Evolutionary conservation across 2,888 invertebrate species (phyloP), one percentile per base, ranked within the genome.

Genomic region (Caenorhabditis auriculariae): DNA sequence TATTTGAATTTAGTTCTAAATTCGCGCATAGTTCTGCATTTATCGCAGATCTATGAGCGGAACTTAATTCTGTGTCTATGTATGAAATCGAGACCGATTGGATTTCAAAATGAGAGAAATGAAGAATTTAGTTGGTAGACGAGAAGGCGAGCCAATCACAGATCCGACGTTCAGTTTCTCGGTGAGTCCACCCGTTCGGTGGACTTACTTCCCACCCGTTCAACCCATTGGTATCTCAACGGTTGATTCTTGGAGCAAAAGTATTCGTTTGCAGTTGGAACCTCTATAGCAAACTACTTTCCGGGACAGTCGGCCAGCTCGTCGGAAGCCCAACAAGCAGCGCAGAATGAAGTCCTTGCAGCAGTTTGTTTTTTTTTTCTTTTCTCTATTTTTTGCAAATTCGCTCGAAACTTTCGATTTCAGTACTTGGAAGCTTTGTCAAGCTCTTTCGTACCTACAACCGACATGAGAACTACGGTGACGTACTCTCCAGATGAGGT

Each of bases 401-500:
- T n/a, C n/a, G n/a, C n/a, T n/a, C n/a, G n/a, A n/a, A n/a, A n/a
- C n/a, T n/a, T n/a, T n/a, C n/a, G n/a, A 9, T 32, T 32, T 35
- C 39, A 56, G 56, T 57, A 45, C 38, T 39, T 59, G 26, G 44
- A 54, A 41, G 59, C 59, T 17, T 24, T 59, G 28, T 32, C 48
- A 5, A 32, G 43, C 2, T 29, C 49, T 23, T 49, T 51, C 27
- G 38, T 49, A 7, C 39, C 41, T 15, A 47, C 52, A 3, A 43
- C 26, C 28, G 15, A 12, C 7, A 21, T 50, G 5, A 6, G 12
- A 35, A 46, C 54, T 26, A 54, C 54, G 7, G 54, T 55, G 12
- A 54, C 59, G 19, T 59, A 59, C 38, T 35, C 44, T 21, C 59
- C 59, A 2, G 59, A 59, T 41, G 27, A 48, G 27, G 54, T 59